These are phyloP conservation scores for Phacellophora camtschatica DNA, from an alignment of 30 jellyfish, hydroid and myxozoan species.

Conservation along the genomic window DNA sequence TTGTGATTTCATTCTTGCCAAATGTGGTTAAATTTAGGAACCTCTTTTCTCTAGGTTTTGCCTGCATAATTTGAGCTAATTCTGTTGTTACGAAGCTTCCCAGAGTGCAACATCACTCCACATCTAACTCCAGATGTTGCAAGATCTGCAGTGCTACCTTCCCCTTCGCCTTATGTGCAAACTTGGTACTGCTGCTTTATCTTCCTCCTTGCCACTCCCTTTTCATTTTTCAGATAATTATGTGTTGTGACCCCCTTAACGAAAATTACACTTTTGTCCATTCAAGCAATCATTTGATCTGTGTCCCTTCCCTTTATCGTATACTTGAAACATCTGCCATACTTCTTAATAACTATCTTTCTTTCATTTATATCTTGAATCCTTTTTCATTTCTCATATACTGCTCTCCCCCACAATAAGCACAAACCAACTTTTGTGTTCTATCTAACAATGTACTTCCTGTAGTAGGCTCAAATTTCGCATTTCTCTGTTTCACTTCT, in stretches of 20 bases:
- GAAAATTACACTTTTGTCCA: neutral
- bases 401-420: neutral
- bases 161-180: too few relatives aligned
- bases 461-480: too few relatives aligned
- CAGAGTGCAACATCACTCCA: neutral
- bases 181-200: neutral
- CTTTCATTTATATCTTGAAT: neutral
- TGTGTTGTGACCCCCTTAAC: neutral
- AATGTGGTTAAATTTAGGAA: neutral
- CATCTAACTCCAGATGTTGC: neutral
- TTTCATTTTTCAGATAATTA: neutral
- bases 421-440: neutral
- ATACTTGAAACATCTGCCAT: neutral
- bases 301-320: too few relatives aligned
- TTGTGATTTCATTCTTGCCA: neutral
- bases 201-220: neutral
- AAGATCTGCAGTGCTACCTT: neutral
- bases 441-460: too few relatives aligned
- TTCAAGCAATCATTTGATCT: neutral
- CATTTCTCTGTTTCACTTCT: neutral
- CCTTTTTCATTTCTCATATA: neutral
- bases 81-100: neutral
- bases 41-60: neutral
- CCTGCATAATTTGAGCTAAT: neutral
- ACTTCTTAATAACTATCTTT: neutral